Conservation (phyloP, 2,888 invertebrate species). For the Cepaea hortensis region DNA sequence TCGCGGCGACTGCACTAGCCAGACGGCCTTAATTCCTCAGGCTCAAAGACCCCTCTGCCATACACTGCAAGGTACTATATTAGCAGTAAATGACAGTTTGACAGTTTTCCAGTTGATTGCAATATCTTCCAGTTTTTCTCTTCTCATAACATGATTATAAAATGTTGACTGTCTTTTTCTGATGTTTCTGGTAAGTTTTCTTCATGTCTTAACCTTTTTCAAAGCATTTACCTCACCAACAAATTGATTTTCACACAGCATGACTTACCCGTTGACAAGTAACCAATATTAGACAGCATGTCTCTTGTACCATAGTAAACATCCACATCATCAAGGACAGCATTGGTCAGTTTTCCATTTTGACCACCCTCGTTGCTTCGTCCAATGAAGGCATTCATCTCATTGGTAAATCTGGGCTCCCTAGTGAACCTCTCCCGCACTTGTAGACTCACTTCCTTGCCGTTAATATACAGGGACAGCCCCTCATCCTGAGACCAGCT, state of each 20-base stretch:
- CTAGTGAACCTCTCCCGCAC: constrained; percentile 50
- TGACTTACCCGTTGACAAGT: constrained; percentile 64
- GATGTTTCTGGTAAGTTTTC: no score
- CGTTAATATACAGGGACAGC: constrained; percentile 67
- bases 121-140: no score
- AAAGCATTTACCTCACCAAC: no score
- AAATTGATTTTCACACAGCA: neutral
- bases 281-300: constrained; percentile 64
- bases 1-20: no score
- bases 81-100: no score
- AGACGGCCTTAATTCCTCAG: no score
- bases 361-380: constrained; percentile 59
- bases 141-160: no score
- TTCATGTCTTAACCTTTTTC: no score
- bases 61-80: no score
- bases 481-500: constrained; percentile 68
- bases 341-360: constrained; percentile 56
- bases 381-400: constrained; percentile 65
- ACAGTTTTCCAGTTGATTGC: no score
- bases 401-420: constrained; percentile 44
- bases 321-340: constrained; percentile 72
- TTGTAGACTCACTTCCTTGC: constrained; percentile 57
- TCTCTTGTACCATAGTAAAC: constrained; percentile 68
- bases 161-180: no score
- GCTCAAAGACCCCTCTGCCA: no score